These are phyloP conservation scores for Nanorana parkeri DNA, from an alignment of 2,113 vertebrate species.

Conservation along the genomic window DNA sequence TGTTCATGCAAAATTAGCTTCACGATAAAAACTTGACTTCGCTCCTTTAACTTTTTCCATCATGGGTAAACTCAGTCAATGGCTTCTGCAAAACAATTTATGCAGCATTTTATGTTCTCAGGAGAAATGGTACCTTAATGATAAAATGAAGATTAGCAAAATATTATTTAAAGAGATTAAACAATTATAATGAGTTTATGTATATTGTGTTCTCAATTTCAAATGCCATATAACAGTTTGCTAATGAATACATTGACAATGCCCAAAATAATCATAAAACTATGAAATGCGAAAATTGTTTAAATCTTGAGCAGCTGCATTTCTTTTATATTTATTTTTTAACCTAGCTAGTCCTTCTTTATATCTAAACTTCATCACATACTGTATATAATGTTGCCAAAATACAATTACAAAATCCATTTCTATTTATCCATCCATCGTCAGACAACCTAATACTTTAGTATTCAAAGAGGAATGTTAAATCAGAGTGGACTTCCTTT, in stretches of 20 bases:
- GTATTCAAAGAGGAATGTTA: no score
- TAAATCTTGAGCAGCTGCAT: no score
- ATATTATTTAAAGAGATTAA: conserved; percentile 14
- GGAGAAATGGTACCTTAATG: conserved; percentile 10
- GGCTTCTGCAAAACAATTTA: conserved; percentile 8
- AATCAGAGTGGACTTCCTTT: no score
- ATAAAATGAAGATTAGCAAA: conserved; percentile 3
- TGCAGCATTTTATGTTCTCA: background rate
- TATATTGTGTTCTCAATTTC: background rate
- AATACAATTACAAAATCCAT: no score
- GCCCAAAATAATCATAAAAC: no score
- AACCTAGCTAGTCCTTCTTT: no score
- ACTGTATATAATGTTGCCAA: no score
- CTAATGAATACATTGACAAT: background rate
- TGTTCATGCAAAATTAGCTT: conserved; percentile 44
- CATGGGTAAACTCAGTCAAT: background rate
- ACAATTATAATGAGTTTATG: conserved; percentile 1
- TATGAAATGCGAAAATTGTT: no score
- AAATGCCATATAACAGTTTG: background rate
- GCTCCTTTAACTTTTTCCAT: conserved; percentile 32
- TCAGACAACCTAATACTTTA: no score
- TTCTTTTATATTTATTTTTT: no score
- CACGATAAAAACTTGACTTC: conserved; percentile 36
- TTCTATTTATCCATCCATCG: no score
- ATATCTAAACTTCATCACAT: no score